phyloP scores from a whole-genome alignment of 1,140 invertebrate species.

The Cotesia vestalis region DNA sequence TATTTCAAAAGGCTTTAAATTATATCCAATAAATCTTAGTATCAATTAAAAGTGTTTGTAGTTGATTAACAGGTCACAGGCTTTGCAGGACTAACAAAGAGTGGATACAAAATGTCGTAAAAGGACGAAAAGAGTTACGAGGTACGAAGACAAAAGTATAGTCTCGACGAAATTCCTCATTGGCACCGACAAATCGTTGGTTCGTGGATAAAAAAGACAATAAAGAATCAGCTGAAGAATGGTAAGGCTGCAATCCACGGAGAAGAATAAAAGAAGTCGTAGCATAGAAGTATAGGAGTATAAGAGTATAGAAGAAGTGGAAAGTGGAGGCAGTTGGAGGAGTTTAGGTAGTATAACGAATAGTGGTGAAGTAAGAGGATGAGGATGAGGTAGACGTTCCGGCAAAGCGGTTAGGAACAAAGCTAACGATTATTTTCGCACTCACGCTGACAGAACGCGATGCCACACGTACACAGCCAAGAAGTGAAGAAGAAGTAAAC shows the following conservation, averaged over 20 bases:
- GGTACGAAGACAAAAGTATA: constrained; percentile 30
- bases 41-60: too few species aligned
- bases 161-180: constrained; percentile 35
- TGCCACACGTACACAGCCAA: constrained; percentile 41
- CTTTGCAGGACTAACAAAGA: background rate
- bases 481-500: constrained; percentile 10
- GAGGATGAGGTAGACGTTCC: background rate
- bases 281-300: constrained; percentile 5
- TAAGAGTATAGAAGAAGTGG: background rate
- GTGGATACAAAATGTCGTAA: background rate
- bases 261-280: constrained; percentile 17
- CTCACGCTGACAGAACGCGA: constrained; percentile 49
- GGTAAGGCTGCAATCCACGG: background rate
- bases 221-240: background rate
- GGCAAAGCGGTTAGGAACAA: constrained; percentile 39
- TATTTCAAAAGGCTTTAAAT: too few species aligned
- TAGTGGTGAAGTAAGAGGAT: background rate
- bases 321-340: background rate
- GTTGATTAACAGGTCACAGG: too few species aligned
- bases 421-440: constrained; percentile 55
- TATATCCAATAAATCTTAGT: too few species aligned
- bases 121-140: constrained; percentile 29
- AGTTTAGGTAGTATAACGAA: background rate
- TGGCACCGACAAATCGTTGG: constrained; percentile 36
- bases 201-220: constrained; percentile 11